These are phyloP conservation scores for Yoshiicerus persimilis DNA, from an alignment of 1,140 invertebrate genomes.

Conservation along the genomic window DNA sequence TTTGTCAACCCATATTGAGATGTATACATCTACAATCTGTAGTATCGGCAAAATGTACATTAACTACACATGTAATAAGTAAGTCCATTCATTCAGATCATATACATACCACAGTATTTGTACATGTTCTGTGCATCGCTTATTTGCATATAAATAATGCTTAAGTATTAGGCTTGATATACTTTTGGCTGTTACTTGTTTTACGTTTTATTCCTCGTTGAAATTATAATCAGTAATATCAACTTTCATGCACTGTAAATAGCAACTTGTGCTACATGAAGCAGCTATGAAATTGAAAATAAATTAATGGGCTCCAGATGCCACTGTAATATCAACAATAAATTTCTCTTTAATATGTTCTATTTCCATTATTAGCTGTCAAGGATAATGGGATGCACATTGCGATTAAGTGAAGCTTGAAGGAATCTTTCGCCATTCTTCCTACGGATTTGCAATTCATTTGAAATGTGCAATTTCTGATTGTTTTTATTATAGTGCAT, in stretches of 20 bases:
- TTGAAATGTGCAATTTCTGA: neutral
- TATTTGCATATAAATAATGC: too few relatives aligned
- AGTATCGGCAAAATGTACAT: too few relatives aligned
- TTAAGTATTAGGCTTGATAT: too few relatives aligned
- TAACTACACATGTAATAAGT: too few relatives aligned
- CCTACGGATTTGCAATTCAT: neutral
- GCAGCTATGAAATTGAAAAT: neutral
- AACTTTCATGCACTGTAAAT: too few relatives aligned
- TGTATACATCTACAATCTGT: too few relatives aligned
- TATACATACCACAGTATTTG: too few relatives aligned
- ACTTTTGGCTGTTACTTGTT: neutral
- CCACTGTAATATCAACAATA: neutral
- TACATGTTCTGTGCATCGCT: too few relatives aligned
- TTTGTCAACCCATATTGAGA: neutral
- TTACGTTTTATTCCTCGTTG: neutral
- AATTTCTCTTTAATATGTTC: slow-evolving; percentile 9
- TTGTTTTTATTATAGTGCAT: neutral
- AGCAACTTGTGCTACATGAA: neutral
- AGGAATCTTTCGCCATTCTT: neutral
- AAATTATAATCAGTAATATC: neutral
- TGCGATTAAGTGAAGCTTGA: neutral
- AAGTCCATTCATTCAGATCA: too few relatives aligned
- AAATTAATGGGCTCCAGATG: slow-evolving; percentile 10
- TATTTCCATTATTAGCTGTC: neutral
- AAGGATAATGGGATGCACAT: slow-evolving; percentile 13